These are phyloP conservation scores for Gortyna flavago DNA, from an alignment of 2,888 invertebrate species.

Conservation along the genomic window DNA sequence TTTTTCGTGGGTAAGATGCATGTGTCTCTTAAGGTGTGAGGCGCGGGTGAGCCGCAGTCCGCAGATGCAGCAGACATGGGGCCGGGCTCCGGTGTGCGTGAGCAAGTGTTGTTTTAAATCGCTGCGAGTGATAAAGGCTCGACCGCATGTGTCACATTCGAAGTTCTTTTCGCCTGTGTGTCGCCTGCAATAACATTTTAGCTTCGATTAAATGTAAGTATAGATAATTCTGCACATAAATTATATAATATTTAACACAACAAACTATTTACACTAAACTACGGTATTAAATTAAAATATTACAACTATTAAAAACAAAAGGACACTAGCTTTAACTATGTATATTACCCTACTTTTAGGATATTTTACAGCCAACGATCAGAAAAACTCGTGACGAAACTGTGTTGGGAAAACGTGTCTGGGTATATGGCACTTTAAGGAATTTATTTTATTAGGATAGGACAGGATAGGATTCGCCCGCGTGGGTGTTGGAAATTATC, in stretches of 20 bases:
- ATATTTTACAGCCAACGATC: not conserved
- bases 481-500: not conserved
- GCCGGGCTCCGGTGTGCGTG: conserved; percentile 82
- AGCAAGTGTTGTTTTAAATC: conserved; percentile 85
- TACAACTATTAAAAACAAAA: not conserved
- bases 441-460: not conserved
- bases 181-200: conserved; percentile 74
- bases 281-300: not conserved
- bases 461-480: not conserved
- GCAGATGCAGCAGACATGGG: conserved; percentile 83
- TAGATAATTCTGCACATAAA: not conserved
- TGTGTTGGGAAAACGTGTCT: too few species aligned
- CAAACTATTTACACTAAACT: not conserved
- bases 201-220: not conserved
- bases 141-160: conserved; percentile 82
- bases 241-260: not conserved
- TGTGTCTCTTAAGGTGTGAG: conserved; percentile 85
- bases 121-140: conserved; percentile 85
- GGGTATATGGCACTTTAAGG: not conserved
- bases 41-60: conserved; percentile 82
- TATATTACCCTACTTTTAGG: not conserved
- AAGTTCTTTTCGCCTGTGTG: conserved; percentile 88
- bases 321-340: too few species aligned
- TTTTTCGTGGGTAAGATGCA: conserved; percentile 75
- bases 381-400: not conserved